Conservation (phyloP, 2,888 invertebrate species). For the Cryptophagus acutangulus region DNA sequence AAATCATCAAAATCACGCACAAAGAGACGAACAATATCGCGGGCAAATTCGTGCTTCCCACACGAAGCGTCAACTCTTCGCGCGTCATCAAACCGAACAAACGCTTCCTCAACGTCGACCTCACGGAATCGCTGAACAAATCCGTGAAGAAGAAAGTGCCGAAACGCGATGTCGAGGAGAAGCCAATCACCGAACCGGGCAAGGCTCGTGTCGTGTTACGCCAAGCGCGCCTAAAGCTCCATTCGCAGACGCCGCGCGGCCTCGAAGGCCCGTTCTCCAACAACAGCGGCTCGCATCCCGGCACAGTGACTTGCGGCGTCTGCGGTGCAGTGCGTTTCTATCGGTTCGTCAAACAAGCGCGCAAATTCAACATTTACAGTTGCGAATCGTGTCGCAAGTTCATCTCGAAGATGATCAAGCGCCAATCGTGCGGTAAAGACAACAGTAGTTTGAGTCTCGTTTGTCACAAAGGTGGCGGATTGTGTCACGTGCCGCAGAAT, state of each 20-base stretch:
- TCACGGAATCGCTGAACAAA: constrained; percentile 41
- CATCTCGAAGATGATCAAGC: constrained; percentile 75
- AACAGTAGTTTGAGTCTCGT: constrained; percentile 55
- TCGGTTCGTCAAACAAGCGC: constrained; percentile 71
- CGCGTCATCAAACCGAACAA: constrained; percentile 86
- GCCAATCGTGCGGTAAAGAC: constrained; percentile 57
- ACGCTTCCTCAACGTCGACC: constrained; percentile 65
- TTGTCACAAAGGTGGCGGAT: constrained; percentile 67
- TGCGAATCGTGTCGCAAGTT: constrained; percentile 85
- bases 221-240: constrained; percentile 63
- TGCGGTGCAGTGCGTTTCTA: constrained; percentile 73
- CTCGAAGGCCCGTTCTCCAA: constrained; percentile 67
- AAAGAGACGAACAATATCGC: constrained; percentile 42
- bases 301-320: constrained; percentile 70
- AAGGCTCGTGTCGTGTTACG: constrained; percentile 67
- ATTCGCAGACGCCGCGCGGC: constrained; percentile 48
- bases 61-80: constrained; percentile 78
- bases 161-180: constrained; percentile 27
- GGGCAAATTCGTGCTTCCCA: constrained; percentile 71
- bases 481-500: constrained; percentile 67
- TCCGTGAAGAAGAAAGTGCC: constrained; percentile 31
- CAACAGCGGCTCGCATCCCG: constrained; percentile 54
- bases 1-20: constrained; percentile 25
- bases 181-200: constrained; percentile 52
- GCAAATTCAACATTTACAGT: constrained; percentile 78